These are phyloP conservation scores for Oligia latruncula DNA, from an alignment of 2,888 invertebrate species.

Conservation along the genomic window DNA sequence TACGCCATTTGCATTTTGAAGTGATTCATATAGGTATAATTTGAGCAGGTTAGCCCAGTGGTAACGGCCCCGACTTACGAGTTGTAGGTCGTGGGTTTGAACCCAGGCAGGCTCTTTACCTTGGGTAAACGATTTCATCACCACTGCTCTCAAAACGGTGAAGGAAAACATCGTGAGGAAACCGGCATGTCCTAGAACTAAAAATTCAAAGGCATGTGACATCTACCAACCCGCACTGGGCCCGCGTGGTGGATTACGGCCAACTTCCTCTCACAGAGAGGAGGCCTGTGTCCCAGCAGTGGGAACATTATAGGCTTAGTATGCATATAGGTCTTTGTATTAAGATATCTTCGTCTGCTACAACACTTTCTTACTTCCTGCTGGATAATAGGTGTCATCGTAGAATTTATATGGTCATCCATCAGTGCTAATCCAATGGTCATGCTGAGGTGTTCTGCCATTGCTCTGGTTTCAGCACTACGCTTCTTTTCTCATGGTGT, in stretches of 20 bases:
- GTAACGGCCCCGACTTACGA: too few species aligned
- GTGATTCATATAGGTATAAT: background rate
- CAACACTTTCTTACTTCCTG: background rate
- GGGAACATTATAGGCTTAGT: background rate
- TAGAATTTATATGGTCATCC: background rate
- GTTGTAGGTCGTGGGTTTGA: too few species aligned
- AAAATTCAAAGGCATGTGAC: too few species aligned
- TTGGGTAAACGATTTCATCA: too few species aligned
- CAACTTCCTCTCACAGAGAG: background rate
- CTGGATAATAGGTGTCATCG: background rate
- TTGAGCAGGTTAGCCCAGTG: too few species aligned
- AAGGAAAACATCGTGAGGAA: too few species aligned
- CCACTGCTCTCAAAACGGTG: too few species aligned
- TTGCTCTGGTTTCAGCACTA: background rate
- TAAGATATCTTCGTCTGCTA: background rate
- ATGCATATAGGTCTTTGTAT: background rate
- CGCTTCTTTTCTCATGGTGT: background rate
- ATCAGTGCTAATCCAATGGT: background rate
- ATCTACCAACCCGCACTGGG: background rate
- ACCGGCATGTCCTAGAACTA: too few species aligned
- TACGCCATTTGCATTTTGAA: too few species aligned
- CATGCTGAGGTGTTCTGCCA: background rate
- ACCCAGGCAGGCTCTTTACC: too few species aligned
- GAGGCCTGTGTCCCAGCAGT: background rate
- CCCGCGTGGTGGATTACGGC: background rate